Evolutionary conservation across 1,140 invertebrate genomes (phyloP).

Genomic region (Archegozetes longisetosus): DNA sequence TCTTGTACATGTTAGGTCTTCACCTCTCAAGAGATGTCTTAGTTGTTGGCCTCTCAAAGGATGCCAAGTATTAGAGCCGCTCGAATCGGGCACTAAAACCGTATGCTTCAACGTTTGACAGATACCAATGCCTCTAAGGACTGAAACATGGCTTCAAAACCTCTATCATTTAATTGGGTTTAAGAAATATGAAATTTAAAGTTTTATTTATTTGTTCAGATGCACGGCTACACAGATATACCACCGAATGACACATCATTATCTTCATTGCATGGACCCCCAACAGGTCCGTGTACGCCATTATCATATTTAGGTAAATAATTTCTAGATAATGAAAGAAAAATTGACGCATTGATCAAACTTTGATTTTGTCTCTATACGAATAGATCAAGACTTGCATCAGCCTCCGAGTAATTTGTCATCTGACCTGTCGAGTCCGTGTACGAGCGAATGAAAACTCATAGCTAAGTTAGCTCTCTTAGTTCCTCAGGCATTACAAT

Average conservation of each 20-base stretch:
- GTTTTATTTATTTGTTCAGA: constrained; percentile 18
- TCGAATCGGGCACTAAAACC: too few relatives aligned
- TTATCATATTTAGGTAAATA: constrained; percentile 13
- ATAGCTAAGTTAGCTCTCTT: too few relatives aligned
- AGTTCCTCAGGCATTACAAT: not conserved
- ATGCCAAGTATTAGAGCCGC: too few relatives aligned
- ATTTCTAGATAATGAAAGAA: not conserved
- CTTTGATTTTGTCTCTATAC: constrained; percentile 17
- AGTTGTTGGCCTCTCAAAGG: too few relatives aligned
- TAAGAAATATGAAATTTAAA: not conserved
- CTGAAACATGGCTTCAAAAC: too few relatives aligned
- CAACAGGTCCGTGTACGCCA: constrained; percentile 18
- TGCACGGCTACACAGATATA: constrained; percentile 24
- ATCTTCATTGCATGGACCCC: constrained; percentile 19
- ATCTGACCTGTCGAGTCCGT: constrained; percentile 30
- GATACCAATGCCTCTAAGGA: too few relatives aligned
- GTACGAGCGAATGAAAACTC: constrained; percentile 27
- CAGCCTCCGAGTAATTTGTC: constrained; percentile 26
- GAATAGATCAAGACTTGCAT: constrained; percentile 23
- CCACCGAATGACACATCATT: constrained; percentile 21
- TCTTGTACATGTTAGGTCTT: too few relatives aligned
- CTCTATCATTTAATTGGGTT: too few relatives aligned
- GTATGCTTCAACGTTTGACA: too few relatives aligned
- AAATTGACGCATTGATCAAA: not conserved
- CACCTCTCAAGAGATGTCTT: too few relatives aligned